Evolutionary conservation across 2,113 vertebrate species (phyloP), one percentile per base, ranked within the genome.

Genomic region (Carassius auratus): DNA sequence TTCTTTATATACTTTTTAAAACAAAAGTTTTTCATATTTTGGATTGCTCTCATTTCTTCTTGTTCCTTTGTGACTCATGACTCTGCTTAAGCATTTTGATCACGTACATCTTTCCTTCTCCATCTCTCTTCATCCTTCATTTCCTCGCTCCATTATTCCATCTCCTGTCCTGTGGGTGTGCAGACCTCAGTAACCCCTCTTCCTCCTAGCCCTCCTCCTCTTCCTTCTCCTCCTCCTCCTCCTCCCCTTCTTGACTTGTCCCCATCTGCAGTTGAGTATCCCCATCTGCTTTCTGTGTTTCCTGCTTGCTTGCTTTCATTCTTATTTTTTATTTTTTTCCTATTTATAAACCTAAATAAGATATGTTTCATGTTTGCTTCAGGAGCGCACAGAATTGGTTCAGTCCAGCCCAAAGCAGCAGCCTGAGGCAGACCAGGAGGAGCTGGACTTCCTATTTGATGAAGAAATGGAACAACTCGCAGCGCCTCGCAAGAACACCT

Each of bases 381-480:
- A 98, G 97, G 96, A 95, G 15, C 91, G 86, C 9, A 14, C 59
- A 4, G 89, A 92, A 14, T 52, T 75, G 0, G 36, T 90, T 8
- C 82, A 83, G 1, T 68, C 62, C 23, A 74, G n/a, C 52, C 81
- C 75, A 79, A 89, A 52, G 57, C 48, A 77, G 8, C 84, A 87
- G 5, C 86, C 88, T 14, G 92, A 89, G 9, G 92, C 94, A 23
- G 95, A 96, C 84, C 96, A 97, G 92, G 97, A 98, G 90, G 97
- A 98, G 86, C 93, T 97, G 91, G 97, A 97, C 92, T 98, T 97
- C 83, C 79, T 99, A 78, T 99, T 99, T 0, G 98, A 99, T 0
- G 98, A 99, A 91, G 98, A 99, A 92, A 97, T 99, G 96, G 97
- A 97, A 97, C 0, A 97, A 96, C 1, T 96, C 95, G 19, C 96